Evolutionary conservation across 2,888 invertebrate species (phyloP).

Genomic region (Drosophila helvetica): DNA sequence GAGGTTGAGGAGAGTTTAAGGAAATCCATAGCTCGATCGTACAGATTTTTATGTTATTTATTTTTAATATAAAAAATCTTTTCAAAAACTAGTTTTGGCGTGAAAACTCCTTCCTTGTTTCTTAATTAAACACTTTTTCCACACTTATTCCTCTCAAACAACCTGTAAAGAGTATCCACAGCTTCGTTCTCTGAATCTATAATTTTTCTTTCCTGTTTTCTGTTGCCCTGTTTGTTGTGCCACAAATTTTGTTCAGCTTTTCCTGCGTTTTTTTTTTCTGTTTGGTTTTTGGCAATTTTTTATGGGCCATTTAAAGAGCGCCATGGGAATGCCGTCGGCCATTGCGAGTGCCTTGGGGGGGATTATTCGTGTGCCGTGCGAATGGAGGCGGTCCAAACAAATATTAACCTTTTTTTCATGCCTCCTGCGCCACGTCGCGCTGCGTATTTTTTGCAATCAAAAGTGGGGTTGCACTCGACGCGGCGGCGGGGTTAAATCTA

Average conservation of each 20-base stretch:
- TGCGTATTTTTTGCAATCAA: constrained; percentile 74
- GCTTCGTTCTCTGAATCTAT: background rate
- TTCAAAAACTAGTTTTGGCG: too few species aligned
- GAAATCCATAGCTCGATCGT: too few species aligned
- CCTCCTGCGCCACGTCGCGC: constrained; percentile 14
- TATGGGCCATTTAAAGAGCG: constrained; percentile 69
- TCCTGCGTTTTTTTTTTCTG: constrained; percentile 1
- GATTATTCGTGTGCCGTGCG: constrained; percentile 37
- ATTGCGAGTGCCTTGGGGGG: constrained; percentile 1
- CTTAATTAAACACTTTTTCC: too few species aligned
- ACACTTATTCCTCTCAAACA: too few species aligned
- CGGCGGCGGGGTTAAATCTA: constrained; percentile 58
- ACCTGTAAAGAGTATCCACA: background rate
- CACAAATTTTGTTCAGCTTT: constrained; percentile 34
- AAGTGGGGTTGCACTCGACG: constrained; percentile 2
- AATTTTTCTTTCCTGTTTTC: background rate
- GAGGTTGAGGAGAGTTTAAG: background rate
- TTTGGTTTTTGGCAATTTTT: constrained; percentile 34
- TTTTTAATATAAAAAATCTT: too few species aligned
- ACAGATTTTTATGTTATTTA: too few species aligned
- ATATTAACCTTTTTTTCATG: constrained; percentile 65
- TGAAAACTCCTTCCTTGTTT: too few species aligned
- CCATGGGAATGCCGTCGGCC: constrained; percentile 63
- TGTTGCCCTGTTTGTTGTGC: constrained; percentile 21
- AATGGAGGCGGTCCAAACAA: constrained; percentile 49